These are phyloP conservation scores for Quadroppia sp. DNA, from an alignment of 2,888 invertebrate genomes.

Conservation along the genomic window DNA sequence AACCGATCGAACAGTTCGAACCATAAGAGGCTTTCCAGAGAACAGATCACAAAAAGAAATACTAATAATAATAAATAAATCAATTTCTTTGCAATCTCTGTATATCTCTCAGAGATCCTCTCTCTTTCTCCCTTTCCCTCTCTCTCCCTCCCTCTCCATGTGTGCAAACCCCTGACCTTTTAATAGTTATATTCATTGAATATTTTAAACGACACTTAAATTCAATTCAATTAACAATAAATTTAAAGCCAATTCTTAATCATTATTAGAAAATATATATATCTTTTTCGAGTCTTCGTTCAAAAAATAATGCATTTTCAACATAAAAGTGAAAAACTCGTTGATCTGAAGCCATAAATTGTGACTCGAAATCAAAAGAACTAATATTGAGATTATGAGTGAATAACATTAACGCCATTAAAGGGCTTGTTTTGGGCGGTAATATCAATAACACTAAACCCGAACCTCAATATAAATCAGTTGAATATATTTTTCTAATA, in stretches of 20 bases:
- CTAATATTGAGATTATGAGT: constrained; percentile 30
- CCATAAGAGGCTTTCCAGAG: neutral
- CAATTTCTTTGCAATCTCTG: neutral
- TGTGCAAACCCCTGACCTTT: constrained; percentile 7
- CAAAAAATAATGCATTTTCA: no score
- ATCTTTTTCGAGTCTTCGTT: no score
- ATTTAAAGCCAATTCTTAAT: constrained; percentile 1
- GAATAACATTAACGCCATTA: constrained; percentile 37
- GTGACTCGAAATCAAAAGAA: constrained; percentile 3
- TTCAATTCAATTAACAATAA: constrained; percentile 24
- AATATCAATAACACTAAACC: constrained; percentile 34
- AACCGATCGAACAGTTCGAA: neutral
- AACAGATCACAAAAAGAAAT: neutral
- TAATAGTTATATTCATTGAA: constrained; percentile 23
- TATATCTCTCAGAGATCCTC: neutral
- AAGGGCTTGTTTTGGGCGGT: constrained; percentile 38
- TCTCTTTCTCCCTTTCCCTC: neutral
- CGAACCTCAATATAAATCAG: constrained; percentile 24
- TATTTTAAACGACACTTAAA: constrained; percentile 26
- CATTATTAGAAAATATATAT: neutral
- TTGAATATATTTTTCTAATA: constrained; percentile 21
- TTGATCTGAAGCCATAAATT: constrained; percentile 22
- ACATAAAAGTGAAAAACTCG: neutral
- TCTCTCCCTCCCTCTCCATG: neutral
- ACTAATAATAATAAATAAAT: neutral